Evolutionary conservation across 92 coral and sea anemone species (phyloP).

Genomic region (Diadumene lineata): DNA sequence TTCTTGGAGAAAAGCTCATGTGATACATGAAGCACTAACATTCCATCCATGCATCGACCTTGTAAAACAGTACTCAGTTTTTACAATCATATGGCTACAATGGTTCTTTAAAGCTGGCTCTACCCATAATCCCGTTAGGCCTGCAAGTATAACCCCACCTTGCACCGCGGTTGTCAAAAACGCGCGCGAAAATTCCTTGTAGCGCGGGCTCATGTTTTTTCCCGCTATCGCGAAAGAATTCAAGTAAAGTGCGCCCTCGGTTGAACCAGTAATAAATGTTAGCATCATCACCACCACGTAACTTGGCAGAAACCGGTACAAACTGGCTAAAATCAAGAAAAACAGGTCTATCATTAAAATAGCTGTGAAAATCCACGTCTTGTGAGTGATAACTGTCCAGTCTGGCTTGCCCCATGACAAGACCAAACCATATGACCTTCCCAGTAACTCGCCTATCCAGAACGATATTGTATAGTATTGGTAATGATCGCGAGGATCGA

Average conservation of each 20-base stretch:
- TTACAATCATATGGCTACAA: slow-evolving; percentile 27
- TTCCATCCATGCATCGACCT: slow-evolving; percentile 50
- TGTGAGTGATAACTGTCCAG: slow-evolving; percentile 35
- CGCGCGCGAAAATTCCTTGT: slow-evolving; percentile 57
- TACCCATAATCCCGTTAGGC: slow-evolving; percentile 46
- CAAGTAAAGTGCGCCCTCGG: slow-evolving; percentile 42
- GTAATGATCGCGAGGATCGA: slow-evolving; percentile 45
- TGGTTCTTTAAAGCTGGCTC: slow-evolving; percentile 47
- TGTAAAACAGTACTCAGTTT: slow-evolving; percentile 41
- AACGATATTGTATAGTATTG: slow-evolving; percentile 42
- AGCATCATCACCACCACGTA: slow-evolving; percentile 43
- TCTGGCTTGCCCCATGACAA: slow-evolving; percentile 46
- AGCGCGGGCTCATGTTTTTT: slow-evolving; percentile 55
- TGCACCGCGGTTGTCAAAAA: slow-evolving; percentile 49
- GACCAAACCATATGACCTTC: slow-evolving; percentile 39
- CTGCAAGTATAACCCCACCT: slow-evolving; percentile 42
- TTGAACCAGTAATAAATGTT: slow-evolving; percentile 34
- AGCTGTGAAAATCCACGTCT: slow-evolving; percentile 37
- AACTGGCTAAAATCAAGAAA: slow-evolving; percentile 34
- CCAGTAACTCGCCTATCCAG: slow-evolving; percentile 50
- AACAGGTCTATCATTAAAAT: slow-evolving; percentile 26
- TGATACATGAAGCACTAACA: slow-evolving; percentile 40
- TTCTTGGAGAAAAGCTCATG: neutral
- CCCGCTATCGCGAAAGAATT: slow-evolving; percentile 51
- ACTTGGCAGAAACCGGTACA: slow-evolving; percentile 39